phyloP scores from a whole-genome alignment of 2,797 vertebrate genomes.

The Percopsis omiscomaycus region DNA sequence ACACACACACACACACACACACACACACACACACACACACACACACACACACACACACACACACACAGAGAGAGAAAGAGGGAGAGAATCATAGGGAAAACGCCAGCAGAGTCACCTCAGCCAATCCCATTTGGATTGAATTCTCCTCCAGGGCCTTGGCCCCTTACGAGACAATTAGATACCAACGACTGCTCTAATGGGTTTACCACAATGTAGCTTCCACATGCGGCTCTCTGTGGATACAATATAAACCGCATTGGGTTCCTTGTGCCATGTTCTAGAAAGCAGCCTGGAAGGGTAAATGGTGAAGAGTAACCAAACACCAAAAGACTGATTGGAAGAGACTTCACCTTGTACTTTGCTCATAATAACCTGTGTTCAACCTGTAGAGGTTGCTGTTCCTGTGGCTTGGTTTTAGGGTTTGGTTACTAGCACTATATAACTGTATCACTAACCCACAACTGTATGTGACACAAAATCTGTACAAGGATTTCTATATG shows the following conservation, averaged over 20 bases:
- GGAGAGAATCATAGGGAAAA: neutral
- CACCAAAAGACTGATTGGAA: too few relatives aligned
- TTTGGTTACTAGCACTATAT: too few relatives aligned
- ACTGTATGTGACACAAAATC: too few relatives aligned
- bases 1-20: neutral
- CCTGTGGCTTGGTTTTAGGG: too few relatives aligned
- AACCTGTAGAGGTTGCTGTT: too few relatives aligned
- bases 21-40: neutral
- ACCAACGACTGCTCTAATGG: conserved; percentile 70
- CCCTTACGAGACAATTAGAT: conserved; percentile 76
- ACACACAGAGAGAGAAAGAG: neutral
- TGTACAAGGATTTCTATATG: too few relatives aligned
- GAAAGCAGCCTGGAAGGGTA: neutral
- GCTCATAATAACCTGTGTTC: too few relatives aligned
- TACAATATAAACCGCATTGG: conserved; percentile 9
- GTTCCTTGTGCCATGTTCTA: conserved; percentile 19
- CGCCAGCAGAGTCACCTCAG: conserved; percentile 16
- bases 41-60: neutral
- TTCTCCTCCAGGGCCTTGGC: conserved; percentile 63
- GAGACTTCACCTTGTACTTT: too few relatives aligned
- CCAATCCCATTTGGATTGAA: conserved; percentile 72
- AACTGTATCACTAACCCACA: too few relatives aligned
- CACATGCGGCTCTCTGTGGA: conserved; percentile 9
- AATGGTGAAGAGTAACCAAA: too few relatives aligned
- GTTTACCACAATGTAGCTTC: conserved; percentile 61